Evolutionary conservation across 35 echinoderm and acorn worm genomes (phyloP).

Genomic region (Chiridota heheva): DNA sequence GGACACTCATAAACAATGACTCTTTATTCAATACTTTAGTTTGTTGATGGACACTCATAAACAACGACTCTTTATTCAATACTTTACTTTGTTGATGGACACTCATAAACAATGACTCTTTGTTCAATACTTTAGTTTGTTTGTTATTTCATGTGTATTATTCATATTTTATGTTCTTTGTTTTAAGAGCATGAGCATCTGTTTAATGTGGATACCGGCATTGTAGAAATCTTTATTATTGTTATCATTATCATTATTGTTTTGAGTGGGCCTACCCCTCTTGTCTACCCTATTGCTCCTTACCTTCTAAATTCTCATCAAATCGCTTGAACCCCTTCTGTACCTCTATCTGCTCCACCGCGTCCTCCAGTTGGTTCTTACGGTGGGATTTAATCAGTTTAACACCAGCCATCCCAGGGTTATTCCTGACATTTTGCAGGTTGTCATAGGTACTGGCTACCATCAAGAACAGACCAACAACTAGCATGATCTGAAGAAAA

Average conservation of each 20-base stretch:
- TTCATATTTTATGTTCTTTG: too few relatives aligned
- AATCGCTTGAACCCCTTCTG: not conserved
- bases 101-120: too few relatives aligned
- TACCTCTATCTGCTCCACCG: not conserved
- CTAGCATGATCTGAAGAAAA: constrained; percentile 37
- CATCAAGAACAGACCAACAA: constrained; percentile 60
- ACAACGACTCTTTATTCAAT: too few relatives aligned
- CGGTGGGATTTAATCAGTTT: not conserved
- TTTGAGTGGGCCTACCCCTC: not conserved
- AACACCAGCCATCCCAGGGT: not conserved
- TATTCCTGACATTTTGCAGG: constrained; percentile 28
- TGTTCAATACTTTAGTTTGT: too few relatives aligned
- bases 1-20: too few relatives aligned
- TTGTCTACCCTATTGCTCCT: not conserved
- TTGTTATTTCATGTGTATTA: too few relatives aligned
- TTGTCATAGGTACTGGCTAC: constrained; percentile 80
- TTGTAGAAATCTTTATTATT: too few relatives aligned
- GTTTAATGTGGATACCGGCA: too few relatives aligned
- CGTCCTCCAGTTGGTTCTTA: not conserved
- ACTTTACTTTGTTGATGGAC: too few relatives aligned
- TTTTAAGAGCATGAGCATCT: too few relatives aligned
- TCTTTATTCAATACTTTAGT: too few relatives aligned
- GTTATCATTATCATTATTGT: not conserved
- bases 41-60: too few relatives aligned
- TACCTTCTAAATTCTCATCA: not conserved